phyloP scores from a whole-genome alignment of 1,140 invertebrate species.

The Aphis gossypii region DNA sequence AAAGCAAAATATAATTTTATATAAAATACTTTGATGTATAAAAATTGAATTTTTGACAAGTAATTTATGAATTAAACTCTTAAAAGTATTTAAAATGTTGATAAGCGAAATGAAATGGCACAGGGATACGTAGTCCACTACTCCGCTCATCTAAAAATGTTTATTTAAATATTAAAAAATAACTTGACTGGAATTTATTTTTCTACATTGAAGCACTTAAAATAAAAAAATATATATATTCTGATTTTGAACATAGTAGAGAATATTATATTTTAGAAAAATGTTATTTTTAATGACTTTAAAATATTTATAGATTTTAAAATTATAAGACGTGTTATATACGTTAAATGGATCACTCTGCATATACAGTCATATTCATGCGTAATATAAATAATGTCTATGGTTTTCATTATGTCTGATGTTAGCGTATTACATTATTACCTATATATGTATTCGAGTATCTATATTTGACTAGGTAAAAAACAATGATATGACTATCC shows the following conservation, averaged over 20 bases:
- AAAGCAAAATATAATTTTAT: too few relatives aligned
- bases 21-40: too few relatives aligned
- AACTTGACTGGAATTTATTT: neutral
- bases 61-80: neutral
- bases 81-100: neutral
- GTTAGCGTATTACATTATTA: neutral
- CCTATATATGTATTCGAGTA: neutral
- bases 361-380: too few relatives aligned
- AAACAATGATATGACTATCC: constrained; percentile 2
- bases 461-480: neutral
- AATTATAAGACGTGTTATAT: neutral
- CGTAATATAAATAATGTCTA: neutral
- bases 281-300: neutral
- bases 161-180: neutral
- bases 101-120: neutral
- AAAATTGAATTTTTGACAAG: too few relatives aligned
- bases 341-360: neutral
- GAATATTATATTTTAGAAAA: neutral
- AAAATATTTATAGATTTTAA: neutral
- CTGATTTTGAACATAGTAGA: neutral
- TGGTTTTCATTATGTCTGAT: neutral
- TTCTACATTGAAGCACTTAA: neutral
- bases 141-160: neutral
- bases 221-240: neutral
- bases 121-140: neutral